Conservation (phyloP, 2,113 vertebrate species). For the Quiscalus mexicanus region DNA sequence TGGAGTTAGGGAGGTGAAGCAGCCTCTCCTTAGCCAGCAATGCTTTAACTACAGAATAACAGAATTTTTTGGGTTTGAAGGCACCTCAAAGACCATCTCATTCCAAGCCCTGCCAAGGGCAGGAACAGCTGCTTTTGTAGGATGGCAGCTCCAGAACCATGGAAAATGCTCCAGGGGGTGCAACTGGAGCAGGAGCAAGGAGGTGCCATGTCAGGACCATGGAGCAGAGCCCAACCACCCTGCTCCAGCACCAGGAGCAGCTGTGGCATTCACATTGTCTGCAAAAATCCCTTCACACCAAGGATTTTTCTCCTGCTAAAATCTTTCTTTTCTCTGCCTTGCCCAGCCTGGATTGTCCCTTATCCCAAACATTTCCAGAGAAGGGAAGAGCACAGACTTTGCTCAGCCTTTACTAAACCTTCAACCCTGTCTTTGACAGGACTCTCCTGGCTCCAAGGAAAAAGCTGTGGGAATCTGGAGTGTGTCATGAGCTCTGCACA, state of each 20-base stretch:
- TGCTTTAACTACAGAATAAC: not conserved
- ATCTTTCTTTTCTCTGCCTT: not conserved
- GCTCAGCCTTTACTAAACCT: not conserved
- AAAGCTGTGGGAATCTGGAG: not conserved
- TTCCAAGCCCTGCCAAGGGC: not conserved
- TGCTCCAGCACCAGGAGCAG: not conserved
- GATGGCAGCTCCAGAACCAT: not conserved
- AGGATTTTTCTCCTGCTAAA: not conserved
- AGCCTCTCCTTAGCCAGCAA: not conserved
- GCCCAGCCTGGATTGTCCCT: not conserved
- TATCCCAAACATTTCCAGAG: not conserved
- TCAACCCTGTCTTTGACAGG: not conserved
- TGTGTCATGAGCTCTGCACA: not conserved
- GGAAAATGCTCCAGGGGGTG: not conserved
- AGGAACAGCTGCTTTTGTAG: not conserved
- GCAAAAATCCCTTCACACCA: no score
- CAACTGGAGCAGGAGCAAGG: not conserved
- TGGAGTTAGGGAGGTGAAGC: not conserved
- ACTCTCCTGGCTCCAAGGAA: not conserved
- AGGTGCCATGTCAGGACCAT: rapidly evolving
- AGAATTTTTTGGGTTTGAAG: not conserved
- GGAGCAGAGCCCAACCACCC: not conserved
- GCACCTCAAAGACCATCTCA: no score
- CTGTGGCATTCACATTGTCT: no score
- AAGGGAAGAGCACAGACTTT: not conserved